Conservation (phyloP, 92 coral and sea anemone genomes). For the Zoanthus gigantus region DNA sequence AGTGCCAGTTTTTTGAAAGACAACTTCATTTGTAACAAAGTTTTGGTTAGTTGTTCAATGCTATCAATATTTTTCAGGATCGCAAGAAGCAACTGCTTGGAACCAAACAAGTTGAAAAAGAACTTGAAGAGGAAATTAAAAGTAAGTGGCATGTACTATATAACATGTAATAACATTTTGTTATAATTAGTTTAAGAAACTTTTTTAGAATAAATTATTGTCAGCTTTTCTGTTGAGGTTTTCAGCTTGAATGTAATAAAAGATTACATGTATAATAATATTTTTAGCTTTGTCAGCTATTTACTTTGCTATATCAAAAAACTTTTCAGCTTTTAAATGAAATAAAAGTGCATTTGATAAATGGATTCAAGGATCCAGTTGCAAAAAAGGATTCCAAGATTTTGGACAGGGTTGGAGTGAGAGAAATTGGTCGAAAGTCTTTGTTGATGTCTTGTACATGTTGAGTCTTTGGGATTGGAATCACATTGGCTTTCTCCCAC, state of each 20-base stretch:
- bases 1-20: not conserved
- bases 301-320: too few species aligned
- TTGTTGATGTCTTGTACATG: conserved; percentile 32
- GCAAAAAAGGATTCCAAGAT: conserved; percentile 16
- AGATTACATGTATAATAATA: too few species aligned
- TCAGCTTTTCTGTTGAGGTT: not conserved
- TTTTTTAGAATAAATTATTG: not conserved
- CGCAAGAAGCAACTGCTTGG: conserved; percentile 44
- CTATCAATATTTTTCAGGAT: not conserved
- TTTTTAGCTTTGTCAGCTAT: too few species aligned
- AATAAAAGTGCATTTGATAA: not conserved
- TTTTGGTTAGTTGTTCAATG: not conserved
- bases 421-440: conserved; percentile 24
- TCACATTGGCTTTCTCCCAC: conserved; percentile 48
- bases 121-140: not conserved
- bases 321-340: too few species aligned
- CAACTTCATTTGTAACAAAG: not conserved
- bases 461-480: conserved; percentile 29
- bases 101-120: conserved; percentile 27
- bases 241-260: too few species aligned
- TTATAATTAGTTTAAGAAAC: not conserved
- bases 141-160: not conserved
- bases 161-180: too few species aligned
- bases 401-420: not conserved
- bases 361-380: conserved; percentile 34